Percentiles rank a stretch among this genome's conserved stretches.
phyloP scores from a whole-genome alignment of 2,797 vertebrate species.

The Catamblyrhynchus diadema region DNA sequence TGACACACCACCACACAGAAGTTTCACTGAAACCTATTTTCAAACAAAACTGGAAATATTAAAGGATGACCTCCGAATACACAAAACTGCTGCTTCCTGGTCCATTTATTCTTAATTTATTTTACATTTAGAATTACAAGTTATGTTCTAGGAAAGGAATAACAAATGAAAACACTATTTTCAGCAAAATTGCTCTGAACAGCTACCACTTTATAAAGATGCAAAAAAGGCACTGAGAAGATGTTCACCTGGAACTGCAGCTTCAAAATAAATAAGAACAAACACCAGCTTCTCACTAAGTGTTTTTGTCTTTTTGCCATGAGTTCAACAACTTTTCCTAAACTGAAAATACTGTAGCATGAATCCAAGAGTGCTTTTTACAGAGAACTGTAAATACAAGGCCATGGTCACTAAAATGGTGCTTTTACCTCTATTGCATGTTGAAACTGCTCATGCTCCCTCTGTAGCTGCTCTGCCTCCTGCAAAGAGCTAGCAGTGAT shows the following conservation, averaged over 20 bases:
- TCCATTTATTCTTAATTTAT: neutral
- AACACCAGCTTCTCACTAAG: neutral
- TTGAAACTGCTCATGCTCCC: slow-evolving; percentile 97
- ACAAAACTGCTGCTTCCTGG: neutral
- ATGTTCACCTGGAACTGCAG: neutral
- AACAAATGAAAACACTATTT: neutral
- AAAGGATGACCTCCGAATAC: neutral
- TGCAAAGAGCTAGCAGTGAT: slow-evolving; percentile 97
- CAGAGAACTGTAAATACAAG: neutral
- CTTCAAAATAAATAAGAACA: neutral
- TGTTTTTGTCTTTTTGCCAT: neutral
- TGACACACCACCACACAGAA: neutral
- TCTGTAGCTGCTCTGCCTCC: slow-evolving; percentile 95
- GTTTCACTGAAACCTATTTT: neutral
- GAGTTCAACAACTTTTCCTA: neutral
- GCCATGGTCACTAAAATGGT: neutral
- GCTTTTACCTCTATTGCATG: slow-evolving; percentile 93
- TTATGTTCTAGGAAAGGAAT: neutral
- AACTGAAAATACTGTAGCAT: neutral
- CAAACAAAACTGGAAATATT: neutral
- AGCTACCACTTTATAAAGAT: neutral
- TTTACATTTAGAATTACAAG: neutral
- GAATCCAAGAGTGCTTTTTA: neutral
- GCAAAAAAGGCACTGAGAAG: neutral
- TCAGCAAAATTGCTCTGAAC: neutral